These are phyloP conservation scores for Syndactyla subalaris DNA, from an alignment of 2,797 vertebrate genomes.

Conservation along the genomic window DNA sequence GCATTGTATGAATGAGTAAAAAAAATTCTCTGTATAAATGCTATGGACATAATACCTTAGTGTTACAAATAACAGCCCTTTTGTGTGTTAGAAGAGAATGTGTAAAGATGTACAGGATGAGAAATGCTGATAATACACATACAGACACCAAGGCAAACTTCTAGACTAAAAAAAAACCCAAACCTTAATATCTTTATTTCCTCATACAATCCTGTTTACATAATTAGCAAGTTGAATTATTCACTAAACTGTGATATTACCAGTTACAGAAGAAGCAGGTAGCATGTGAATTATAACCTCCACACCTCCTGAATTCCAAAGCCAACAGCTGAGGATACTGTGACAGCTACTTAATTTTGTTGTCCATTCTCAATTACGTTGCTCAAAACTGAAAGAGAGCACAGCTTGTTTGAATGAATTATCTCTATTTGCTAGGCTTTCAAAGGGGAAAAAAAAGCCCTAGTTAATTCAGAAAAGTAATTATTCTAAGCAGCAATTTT, in stretches of 20 bases:
- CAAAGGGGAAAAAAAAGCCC: neutral
- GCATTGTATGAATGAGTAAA: neutral
- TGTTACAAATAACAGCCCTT: neutral
- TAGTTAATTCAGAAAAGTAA: neutral
- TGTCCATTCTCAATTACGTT: conserved; percentile 4
- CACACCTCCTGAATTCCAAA: neutral
- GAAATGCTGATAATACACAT: neutral
- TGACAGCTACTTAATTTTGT: conserved; percentile 29
- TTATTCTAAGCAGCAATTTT: neutral
- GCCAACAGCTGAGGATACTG: neutral
- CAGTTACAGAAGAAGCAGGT: neutral
- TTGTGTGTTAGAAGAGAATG: neutral
- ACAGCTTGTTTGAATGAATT: neutral
- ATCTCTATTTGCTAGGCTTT: neutral
- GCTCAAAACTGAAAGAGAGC: neutral
- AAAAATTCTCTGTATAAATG: neutral
- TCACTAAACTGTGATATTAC: neutral
- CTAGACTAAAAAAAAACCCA: neutral
- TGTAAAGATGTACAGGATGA: neutral
- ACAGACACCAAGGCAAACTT: neutral
- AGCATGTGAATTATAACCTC: neutral
- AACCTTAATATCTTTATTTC: neutral
- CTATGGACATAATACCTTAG: neutral
- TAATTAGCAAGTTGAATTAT: conserved; percentile 16
- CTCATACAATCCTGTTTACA: neutral